phyloP scores from a whole-genome alignment of 2,888 invertebrate genomes.

The Drosophila acutilabella region DNA sequence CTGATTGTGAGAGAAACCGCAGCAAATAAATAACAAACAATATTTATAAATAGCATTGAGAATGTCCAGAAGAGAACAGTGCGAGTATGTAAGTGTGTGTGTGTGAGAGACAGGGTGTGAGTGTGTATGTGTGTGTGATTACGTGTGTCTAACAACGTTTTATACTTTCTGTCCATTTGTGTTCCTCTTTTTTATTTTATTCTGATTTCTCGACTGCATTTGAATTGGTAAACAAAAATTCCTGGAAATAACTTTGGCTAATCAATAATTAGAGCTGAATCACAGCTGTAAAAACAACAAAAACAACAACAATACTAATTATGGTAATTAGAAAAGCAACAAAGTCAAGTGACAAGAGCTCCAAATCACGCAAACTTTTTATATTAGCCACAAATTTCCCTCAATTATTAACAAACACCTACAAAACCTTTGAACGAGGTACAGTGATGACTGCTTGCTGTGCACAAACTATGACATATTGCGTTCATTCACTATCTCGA shows the following conservation, averaged over 20 bases:
- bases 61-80: slow-evolving; percentile 11
- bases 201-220: slow-evolving; percentile 14
- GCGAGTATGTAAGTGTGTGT: neutral
- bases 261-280: slow-evolving; percentile 37
- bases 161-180: slow-evolving; percentile 10
- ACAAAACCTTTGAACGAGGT: no score
- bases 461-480: neutral
- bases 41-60: slow-evolving; percentile 59
- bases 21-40: slow-evolving; percentile 37
- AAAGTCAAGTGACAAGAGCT: slow-evolving; percentile 24
- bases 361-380: slow-evolving; percentile 48
- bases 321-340: slow-evolving; percentile 61
- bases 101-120: neutral
- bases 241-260: neutral
- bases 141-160: slow-evolving; percentile 46
- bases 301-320: slow-evolving; percentile 3
- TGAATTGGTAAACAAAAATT: slow-evolving; percentile 32
- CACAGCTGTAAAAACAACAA: slow-evolving; percentile 28
- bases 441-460: neutral
- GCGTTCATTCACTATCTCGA: neutral
- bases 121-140: slow-evolving; percentile 22
- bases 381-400: slow-evolving; percentile 14
- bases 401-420: neutral
- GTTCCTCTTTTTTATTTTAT: neutral
- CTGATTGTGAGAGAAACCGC: slow-evolving; percentile 57